Base-by-base conservation (phyloP, 2,113 vertebrate species). In the Australoheros scitulus region DNA sequence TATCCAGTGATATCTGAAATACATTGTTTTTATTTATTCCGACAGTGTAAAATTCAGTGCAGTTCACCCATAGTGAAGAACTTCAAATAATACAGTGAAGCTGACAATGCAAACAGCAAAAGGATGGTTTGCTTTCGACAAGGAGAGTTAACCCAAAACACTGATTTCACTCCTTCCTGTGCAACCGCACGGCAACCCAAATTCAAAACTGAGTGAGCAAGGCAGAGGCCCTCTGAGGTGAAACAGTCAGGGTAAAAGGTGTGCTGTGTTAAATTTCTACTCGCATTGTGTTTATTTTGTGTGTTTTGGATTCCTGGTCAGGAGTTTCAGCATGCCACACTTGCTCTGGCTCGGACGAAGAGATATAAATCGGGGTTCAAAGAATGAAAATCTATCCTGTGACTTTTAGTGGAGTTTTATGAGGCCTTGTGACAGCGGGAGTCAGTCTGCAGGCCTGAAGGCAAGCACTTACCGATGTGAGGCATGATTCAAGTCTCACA, bases 231-330 rank as follows among this genome's bases (percentile, higher is more conserved):
- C 76, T 56, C 4, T 11, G 41, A 87, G 77, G 80, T 70, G 78
- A 78, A 29, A 50, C 10, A 74, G n/a, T 41, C 26, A n/a, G 60
- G 41, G n/a, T 14, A 22, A 34, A 36, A 32, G 43, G 32, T 57
- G 78, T 75, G 83, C 60, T 43, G 47, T 75, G 55, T 81, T 83
- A 55, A 52, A 55, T 90, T 84, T 90, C 59, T 63, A 22, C 70
- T 87, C 80, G 80, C 77, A 83, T 47, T 34, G 56, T 59, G 13
- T 65, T 79, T 81, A 79, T 68, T 89, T 85, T 78, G 82, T 47
- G 47, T 61, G 24, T 82, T 88, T 43, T 34, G 77, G 56, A 81
- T 80, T 82, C n/a, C 29, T 55, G 56, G 84, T 83, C 80, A 87
- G 59, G 60, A 85, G 82, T 83, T 75, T 57, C 13, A 47, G 26